Percentiles rank a stretch among this genome's conserved stretches.
These are phyloP conservation scores for Cheilosia vulpina DNA, from an alignment of 2,888 invertebrate genomes.

Conservation along the genomic window DNA sequence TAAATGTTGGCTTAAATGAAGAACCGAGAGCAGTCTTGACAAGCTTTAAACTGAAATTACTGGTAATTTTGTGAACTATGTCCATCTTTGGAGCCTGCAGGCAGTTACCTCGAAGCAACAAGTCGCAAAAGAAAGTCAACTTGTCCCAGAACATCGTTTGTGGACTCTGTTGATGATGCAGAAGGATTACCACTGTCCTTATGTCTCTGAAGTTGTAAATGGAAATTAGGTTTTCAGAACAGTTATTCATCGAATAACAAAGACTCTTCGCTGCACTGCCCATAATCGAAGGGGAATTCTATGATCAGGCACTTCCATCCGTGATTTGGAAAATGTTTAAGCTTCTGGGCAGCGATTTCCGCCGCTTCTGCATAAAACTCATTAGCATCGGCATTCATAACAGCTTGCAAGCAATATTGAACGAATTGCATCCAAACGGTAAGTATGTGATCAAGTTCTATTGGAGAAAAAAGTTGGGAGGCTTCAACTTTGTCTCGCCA, in stretches of 20 bases:
- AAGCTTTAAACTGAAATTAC: conserved; percentile 46
- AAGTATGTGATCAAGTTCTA: conserved; percentile 30
- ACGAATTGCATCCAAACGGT: conserved; percentile 45
- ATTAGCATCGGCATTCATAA: background rate
- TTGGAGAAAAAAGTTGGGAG: conserved; percentile 31
- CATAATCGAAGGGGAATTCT: background rate
- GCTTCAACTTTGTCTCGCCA: conserved; percentile 55
- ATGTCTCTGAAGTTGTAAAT: background rate
- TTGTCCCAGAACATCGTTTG: conserved; percentile 5
- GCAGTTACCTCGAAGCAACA: conserved; percentile 46
- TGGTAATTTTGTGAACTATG: background rate
- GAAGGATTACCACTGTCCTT: background rate
- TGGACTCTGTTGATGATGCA: conserved; percentile 4
- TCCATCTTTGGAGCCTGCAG: too few species aligned
- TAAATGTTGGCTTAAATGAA: background rate
- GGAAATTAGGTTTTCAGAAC: background rate
- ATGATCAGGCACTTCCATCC: conserved; percentile 33
- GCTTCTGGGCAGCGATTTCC: conserved; percentile 18
- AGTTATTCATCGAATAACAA: background rate
- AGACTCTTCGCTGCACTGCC: background rate
- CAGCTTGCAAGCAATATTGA: background rate
- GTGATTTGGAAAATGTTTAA: conserved; percentile 14
- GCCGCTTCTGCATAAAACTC: conserved; percentile 30
- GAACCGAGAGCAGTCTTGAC: conserved; percentile 33
- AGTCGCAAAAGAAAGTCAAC: conserved; percentile 44